Base-by-base conservation (phyloP, 2,113 vertebrate species). In the Ctenodactylus gundi region DNA sequence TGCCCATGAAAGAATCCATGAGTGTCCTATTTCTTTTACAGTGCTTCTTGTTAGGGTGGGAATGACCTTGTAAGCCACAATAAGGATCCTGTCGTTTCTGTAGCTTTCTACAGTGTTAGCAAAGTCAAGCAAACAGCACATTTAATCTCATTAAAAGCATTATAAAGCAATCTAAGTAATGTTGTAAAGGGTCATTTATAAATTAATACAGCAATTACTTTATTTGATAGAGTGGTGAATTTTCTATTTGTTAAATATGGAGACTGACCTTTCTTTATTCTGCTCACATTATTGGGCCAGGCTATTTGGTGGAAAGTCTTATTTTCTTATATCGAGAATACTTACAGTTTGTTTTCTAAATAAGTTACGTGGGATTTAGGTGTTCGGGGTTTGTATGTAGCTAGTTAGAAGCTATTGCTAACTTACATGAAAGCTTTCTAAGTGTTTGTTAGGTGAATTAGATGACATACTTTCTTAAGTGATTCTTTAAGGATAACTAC, bases 361-460 rank as follows among this genome's bases (percentile, higher is more conserved):
- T 95, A 90, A 18, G 4, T 95, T 89, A 89, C 90, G 27, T 96
- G 70, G 55, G 62, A 88, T 64, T 80, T 92, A 72, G 75, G 68
- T 93, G 70, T 91, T 34, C 34, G 88, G 57, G 87, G n/a, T 90
- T 88, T 67, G 27, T 88, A 78, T 36, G 78, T 51, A 29, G 55
- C 70, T 96, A 78, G 41, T 92, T 92, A 92, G 90, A 95, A 95
- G 95, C 60, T 92, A 53, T 93, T 96, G 93, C 73, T 95, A 92
- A 88, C 85, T 68, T 85, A 53, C 21, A 44, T 36, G 9, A 85
- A 95, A 77, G 6, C 73, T 92, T 95, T 39, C 92, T 88, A 84
- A 84, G 76, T 39, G 55, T 76, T 92, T 77, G 51, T 82, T 77
- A 95, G 80, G 76, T 97, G 55, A 87, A 15, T 91, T 85, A 78